These are phyloP conservation scores for Zoanthus sociatus DNA, from an alignment of 92 coral and sea anemone genomes.

Conservation along the genomic window DNA sequence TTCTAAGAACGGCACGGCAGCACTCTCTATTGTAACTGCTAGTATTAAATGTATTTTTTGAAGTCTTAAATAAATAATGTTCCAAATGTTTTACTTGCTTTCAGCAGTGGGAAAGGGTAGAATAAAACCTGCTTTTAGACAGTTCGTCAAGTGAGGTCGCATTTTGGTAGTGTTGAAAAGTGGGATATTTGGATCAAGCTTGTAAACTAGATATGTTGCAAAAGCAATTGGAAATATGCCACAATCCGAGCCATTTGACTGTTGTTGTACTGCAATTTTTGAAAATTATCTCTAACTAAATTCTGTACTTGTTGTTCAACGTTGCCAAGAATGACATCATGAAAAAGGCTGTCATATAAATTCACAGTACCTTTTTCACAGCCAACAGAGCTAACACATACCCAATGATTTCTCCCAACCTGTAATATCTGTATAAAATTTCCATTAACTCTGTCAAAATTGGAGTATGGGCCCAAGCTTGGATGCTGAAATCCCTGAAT, in stretches of 20 bases:
- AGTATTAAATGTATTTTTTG: too few relatives aligned
- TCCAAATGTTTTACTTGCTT: too few relatives aligned
- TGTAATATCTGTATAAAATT: conserved; percentile 60
- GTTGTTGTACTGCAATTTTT: conserved; percentile 15
- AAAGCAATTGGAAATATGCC: conserved; percentile 26
- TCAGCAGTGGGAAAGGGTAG: conserved; percentile 31
- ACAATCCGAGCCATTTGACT: conserved; percentile 32
- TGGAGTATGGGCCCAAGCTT: conserved; percentile 57
- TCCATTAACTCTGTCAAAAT: too few relatives aligned
- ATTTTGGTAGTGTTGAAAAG: background rate
- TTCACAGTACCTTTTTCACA: conserved; percentile 62
- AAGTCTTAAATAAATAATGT: too few relatives aligned
- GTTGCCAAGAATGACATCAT: background rate
- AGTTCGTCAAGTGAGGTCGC: conserved; percentile 33
- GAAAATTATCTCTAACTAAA: background rate
- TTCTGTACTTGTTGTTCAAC: background rate
- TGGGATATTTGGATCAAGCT: background rate
- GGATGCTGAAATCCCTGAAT: conserved; percentile 63
- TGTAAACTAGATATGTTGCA: conserved; percentile 38
- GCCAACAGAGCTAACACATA: conserved; percentile 56
- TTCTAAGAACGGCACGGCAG: too few relatives aligned
- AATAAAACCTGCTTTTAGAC: conserved; percentile 45
- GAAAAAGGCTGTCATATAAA: conserved; percentile 53
- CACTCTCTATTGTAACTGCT: too few relatives aligned
- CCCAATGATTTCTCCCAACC: conserved; percentile 57